Percentiles rank a stretch among this genome's conserved stretches.
Conservation (phyloP, 2,888 invertebrate species). For the Smittia aterrima region DNA sequence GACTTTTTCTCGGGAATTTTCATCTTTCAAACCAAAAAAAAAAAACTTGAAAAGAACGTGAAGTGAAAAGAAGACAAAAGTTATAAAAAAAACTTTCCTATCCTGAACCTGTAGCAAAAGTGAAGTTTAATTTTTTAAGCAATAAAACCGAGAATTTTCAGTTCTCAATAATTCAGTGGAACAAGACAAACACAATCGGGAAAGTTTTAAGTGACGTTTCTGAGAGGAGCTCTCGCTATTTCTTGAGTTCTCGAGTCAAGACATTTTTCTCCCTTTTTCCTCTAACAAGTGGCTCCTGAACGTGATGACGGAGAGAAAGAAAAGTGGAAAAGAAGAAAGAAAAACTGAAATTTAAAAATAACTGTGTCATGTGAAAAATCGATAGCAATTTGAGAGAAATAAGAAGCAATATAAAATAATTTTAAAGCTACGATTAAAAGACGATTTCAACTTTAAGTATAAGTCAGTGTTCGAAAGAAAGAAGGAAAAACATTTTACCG, state of each 20-base stretch:
- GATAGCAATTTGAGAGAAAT: conserved; percentile 36
- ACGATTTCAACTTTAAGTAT: background rate
- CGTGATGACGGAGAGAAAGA: background rate
- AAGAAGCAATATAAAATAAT: conserved; percentile 17
- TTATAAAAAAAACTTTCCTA: conserved; percentile 7
- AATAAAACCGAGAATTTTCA: background rate
- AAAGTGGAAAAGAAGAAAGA: conserved; percentile 11
- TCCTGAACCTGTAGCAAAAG: background rate
- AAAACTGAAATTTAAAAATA: conserved; percentile 10
- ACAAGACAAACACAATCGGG: background rate
- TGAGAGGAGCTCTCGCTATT: background rate
- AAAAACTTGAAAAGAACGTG: conserved; percentile 8
- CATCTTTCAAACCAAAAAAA: background rate
- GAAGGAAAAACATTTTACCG: conserved; percentile 1
- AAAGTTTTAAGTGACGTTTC: conserved; percentile 9
- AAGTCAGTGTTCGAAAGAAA: conserved; percentile 11
- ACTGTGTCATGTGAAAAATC: conserved; percentile 36
- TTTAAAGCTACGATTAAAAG: background rate
- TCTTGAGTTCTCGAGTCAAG: background rate
- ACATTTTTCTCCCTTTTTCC: conserved; percentile 8
- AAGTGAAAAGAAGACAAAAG: conserved; percentile 14
- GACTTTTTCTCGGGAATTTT: conserved; percentile 20
- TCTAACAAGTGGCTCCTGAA: conserved; percentile 14
- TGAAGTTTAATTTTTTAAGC: conserved; percentile 7
- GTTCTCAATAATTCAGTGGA: conserved; percentile 22